A percentile compares a stretch with the other conserved stretches of the same genome.
These are phyloP conservation scores for Ammospiza caudacuta DNA, from an alignment of 2,113 vertebrate species.

Conservation along the genomic window DNA sequence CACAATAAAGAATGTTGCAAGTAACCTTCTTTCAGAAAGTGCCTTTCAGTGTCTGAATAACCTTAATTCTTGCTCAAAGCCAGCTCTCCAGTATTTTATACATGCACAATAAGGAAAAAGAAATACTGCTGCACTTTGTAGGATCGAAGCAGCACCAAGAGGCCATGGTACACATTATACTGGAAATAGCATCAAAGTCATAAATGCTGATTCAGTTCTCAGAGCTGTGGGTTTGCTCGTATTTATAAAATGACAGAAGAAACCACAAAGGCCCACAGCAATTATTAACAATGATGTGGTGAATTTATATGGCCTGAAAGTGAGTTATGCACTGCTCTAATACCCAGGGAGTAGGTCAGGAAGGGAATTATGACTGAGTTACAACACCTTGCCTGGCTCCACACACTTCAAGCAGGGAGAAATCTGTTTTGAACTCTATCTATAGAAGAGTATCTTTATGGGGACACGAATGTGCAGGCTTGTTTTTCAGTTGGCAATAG, in stretches of 20 bases:
- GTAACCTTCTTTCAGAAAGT: background rate
- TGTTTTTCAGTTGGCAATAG: background rate
- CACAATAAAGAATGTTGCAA: background rate
- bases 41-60: background rate
- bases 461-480: background rate
- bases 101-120: background rate
- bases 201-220: slow-evolving; percentile 48
- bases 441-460: background rate
- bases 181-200: slow-evolving; percentile 39
- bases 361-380: background rate
- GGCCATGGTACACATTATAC: background rate
- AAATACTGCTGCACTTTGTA: background rate
- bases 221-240: background rate
- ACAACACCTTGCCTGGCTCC: background rate
- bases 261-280: slow-evolving; percentile 43
- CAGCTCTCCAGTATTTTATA: background rate
- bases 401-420: background rate
- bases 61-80: background rate
- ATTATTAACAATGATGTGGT: slow-evolving; percentile 27
- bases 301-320: slow-evolving; percentile 19
- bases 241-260: slow-evolving; percentile 31
- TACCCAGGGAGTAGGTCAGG: slow-evolving; percentile 12
- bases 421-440: background rate
- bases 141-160: background rate
- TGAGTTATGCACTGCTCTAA: background rate